phyloP scores from a whole-genome alignment of 2,888 invertebrate genomes.

The Sarcophaga subvicina region DNA sequence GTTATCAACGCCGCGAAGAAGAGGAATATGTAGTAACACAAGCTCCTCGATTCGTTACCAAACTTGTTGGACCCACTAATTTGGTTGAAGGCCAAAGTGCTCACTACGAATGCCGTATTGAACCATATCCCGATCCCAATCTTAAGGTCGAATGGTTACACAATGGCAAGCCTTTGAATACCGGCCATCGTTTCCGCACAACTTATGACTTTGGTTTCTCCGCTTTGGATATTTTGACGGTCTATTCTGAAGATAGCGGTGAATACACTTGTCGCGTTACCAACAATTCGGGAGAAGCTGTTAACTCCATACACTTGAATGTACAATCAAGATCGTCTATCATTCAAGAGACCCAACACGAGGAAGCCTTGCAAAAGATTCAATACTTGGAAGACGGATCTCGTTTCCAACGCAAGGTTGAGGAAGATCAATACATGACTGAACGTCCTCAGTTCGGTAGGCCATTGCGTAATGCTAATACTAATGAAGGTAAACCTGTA shows the following conservation, averaged over 20 bases:
- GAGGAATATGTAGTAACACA: constrained; percentile 91
- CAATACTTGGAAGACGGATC: constrained; percentile 94
- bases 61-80: constrained; percentile 92
- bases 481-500: constrained; percentile 93
- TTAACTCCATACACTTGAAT: constrained; percentile 90
- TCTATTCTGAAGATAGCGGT: constrained; percentile 96
- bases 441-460: constrained; percentile 96
- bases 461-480: constrained; percentile 92
- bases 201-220: constrained; percentile 98
- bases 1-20: constrained; percentile 90
- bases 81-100: constrained; percentile 94
- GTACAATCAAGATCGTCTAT: constrained; percentile 93
- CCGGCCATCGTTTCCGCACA: constrained; percentile 95
- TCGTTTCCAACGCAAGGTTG: constrained; percentile 87
- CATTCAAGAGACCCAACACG: constrained; percentile 95
- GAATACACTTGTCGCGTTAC: constrained; percentile 94
- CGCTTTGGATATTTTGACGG: constrained; percentile 96
- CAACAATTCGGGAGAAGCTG: constrained; percentile 92
- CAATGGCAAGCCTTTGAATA: constrained; percentile 93
- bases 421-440: constrained; percentile 89
- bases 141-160: constrained; percentile 97
- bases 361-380: constrained; percentile 95
- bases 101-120: constrained; percentile 96
- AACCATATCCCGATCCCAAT: constrained; percentile 94
- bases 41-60: constrained; percentile 92